phyloP scores from a whole-genome alignment of 2,113 vertebrate species.

The Lanius ludovicianus region DNA sequence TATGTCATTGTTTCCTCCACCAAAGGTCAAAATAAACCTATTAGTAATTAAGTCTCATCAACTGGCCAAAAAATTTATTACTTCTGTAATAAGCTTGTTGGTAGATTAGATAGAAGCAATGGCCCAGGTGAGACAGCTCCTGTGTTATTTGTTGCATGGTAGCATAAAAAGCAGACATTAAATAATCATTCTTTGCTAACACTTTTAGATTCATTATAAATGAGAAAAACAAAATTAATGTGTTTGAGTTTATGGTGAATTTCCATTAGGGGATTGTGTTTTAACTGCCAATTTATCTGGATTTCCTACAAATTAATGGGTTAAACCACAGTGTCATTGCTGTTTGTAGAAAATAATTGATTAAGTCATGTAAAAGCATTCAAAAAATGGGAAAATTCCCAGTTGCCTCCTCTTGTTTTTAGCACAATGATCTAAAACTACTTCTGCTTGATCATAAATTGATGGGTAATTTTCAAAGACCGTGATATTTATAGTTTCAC shows the following conservation, averaged over 20 bases:
- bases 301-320: constrained; percentile 21
- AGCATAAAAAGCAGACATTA: not conserved
- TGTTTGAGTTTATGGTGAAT: not conserved
- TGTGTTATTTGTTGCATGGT: not conserved
- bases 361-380: not conserved
- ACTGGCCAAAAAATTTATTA: not conserved
- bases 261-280: not conserved
- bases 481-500: not conserved
- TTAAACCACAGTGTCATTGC: not conserved
- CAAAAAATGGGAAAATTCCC: not conserved
- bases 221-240: not conserved
- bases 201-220: constrained; percentile 3
- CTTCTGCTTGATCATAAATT: not conserved
- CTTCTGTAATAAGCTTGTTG: not conserved
- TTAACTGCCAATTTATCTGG: constrained; percentile 3
- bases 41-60: not conserved
- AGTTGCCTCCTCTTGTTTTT: not conserved
- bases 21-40: not conserved
- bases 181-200: not conserved
- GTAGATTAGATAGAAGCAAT: not conserved
- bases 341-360: constrained; percentile 26
- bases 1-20: not conserved
- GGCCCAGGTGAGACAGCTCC: not conserved
- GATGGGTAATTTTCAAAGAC: not conserved
- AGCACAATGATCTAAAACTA: not conserved